A percentile compares a stretch with the other conserved stretches of the same genome.
These are phyloP conservation scores for Mayetiola destructor DNA, from an alignment of 2,888 invertebrate genomes.

Conservation along the genomic window DNA sequence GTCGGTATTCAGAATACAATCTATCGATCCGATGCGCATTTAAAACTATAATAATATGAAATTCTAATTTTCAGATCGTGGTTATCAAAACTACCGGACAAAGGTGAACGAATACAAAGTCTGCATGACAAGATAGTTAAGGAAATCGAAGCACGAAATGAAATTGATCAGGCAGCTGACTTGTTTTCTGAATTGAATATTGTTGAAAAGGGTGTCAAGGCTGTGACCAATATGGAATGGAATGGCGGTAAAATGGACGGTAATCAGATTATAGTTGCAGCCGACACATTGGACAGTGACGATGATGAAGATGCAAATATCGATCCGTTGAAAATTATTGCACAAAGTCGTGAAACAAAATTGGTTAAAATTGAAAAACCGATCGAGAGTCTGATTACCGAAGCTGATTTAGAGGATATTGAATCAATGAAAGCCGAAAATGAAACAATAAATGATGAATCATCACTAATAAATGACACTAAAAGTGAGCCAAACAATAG, in stretches of 20 bases:
- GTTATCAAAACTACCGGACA: slow-evolving; percentile 28
- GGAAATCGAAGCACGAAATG: slow-evolving; percentile 26
- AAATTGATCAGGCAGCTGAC: slow-evolving; percentile 27
- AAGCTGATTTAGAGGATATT: slow-evolving; percentile 29
- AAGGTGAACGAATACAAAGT: slow-evolving; percentile 29
- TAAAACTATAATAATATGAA: background rate
- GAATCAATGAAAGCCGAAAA: slow-evolving; percentile 22
- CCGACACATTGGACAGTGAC: slow-evolving; percentile 1
- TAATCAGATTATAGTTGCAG: background rate
- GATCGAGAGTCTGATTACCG: slow-evolving; percentile 26
- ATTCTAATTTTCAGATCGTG: slow-evolving; percentile 22
- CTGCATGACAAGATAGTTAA: slow-evolving; percentile 26
- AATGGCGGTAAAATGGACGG: slow-evolving; percentile 21
- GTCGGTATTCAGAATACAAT: slow-evolving; percentile 22
- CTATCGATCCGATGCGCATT: background rate
- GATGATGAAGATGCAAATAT: slow-evolving; percentile 26
- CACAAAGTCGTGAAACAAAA: slow-evolving; percentile 29
- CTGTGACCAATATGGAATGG: slow-evolving; percentile 30
- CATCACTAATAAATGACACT: background rate
- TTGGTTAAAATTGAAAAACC: slow-evolving; percentile 25
- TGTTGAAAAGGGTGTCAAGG: slow-evolving; percentile 24
- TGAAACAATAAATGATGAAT: background rate
- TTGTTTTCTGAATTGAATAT: slow-evolving; percentile 31
- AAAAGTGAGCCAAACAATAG: background rate
- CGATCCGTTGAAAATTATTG: slow-evolving; percentile 30